A percentile compares a stretch with the other conserved stretches of the same genome.
These are phyloP conservation scores for Lamellibrachia columna DNA, from an alignment of 2,888 invertebrate species.

Conservation along the genomic window DNA sequence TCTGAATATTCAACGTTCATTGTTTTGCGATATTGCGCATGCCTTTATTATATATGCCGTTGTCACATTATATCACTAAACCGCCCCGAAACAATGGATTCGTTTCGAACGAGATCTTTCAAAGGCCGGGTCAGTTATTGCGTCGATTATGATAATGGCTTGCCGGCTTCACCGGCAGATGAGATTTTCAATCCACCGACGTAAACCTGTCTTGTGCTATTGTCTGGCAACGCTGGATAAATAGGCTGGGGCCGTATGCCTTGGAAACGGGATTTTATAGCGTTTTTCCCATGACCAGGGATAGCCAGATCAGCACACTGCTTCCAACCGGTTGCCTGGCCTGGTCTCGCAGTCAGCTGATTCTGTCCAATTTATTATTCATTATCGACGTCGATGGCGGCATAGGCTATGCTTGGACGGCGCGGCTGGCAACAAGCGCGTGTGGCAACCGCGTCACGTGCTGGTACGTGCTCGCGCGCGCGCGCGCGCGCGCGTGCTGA, in stretches of 20 bases:
- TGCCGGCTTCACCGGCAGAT: not conserved
- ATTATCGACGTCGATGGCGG: conserved; percentile 16
- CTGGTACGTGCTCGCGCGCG: not conserved
- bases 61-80: not conserved
- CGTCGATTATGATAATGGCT: conserved; percentile 11
- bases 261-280: not conserved
- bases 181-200: not conserved
- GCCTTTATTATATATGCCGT: not conserved
- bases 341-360: not conserved
- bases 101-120: not conserved
- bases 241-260: not conserved
- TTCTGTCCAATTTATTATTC: conserved; percentile 6
- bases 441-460: not conserved
- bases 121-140: conserved; percentile 3
- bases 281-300: not conserved
- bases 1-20: not conserved
- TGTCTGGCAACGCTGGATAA: not conserved
- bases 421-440: not conserved
- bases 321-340: not conserved
- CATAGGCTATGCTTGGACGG: not conserved
- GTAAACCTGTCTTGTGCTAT: not conserved
- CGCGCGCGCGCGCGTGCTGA: too few relatives aligned
- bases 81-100: not conserved
- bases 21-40: not conserved
- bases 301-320: not conserved